Evolutionary conservation across 2,113 vertebrate genomes (phyloP).

Genomic region (Ammodytes marinus): DNA sequence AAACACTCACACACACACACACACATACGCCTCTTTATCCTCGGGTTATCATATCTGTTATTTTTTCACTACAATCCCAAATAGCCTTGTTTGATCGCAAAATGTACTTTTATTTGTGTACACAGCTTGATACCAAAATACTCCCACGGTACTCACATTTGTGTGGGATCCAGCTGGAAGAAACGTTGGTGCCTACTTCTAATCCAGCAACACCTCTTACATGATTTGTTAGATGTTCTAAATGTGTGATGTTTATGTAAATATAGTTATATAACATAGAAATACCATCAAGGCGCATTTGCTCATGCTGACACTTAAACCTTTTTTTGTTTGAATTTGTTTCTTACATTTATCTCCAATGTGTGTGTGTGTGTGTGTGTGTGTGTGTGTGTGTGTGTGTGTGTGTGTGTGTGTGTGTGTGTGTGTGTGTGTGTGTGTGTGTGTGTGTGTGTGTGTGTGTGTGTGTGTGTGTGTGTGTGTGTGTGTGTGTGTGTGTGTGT

Average conservation of each 20-base stretch:
- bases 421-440: not conserved
- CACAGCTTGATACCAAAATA: slow-evolving; percentile 2
- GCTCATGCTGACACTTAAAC: too few relatives aligned
- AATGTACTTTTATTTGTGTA: not conserved
- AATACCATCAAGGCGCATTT: not conserved
- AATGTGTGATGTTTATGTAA: not conserved
- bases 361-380: too few relatives aligned
- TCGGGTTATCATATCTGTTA: not conserved
- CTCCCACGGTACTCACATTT: slow-evolving; percentile 22
- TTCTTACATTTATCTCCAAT: not conserved
- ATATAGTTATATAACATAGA: not conserved
- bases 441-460: not conserved
- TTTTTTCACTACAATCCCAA: not conserved
- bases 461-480: not conserved
- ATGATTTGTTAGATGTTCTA: not conserved
- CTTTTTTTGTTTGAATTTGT: not conserved
- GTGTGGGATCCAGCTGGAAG: not conserved
- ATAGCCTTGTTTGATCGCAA: not conserved
- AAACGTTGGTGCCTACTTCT: not conserved
- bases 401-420: too few relatives aligned
- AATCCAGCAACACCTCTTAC: not conserved
- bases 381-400: too few relatives aligned
- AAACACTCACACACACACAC: slow-evolving; percentile 13
- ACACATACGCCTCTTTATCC: not conserved
- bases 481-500: not conserved